Percentiles rank a stretch among this genome's conserved stretches.
Evolutionary conservation across 2,797 vertebrate genomes (phyloP).

Genomic region (Leptoclinus maculatus): DNA sequence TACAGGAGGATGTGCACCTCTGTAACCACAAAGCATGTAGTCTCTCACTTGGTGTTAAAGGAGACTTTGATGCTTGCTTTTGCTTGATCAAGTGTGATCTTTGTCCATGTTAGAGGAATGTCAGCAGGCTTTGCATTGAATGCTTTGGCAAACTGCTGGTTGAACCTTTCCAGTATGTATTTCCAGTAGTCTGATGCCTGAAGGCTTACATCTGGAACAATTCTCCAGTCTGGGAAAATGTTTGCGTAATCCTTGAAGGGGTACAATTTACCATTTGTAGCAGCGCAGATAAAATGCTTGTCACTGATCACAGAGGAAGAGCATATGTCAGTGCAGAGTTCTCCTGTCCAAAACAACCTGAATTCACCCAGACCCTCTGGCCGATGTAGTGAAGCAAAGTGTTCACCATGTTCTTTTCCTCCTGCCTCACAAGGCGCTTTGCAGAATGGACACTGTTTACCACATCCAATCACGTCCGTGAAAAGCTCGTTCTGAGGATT

Average conservation of each 20-base stretch:
- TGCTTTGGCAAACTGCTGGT: constrained; percentile 56
- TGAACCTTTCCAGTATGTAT: constrained; percentile 75
- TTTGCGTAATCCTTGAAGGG: constrained; percentile 71
- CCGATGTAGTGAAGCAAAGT: constrained; percentile 68
- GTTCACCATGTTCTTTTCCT: constrained; percentile 63
- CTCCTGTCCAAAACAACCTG: accelerated
- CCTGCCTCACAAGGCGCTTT: constrained; percentile 69
- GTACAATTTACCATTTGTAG: accelerated
- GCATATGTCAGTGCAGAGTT: constrained; percentile 57
- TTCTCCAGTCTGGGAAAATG: constrained; percentile 70
- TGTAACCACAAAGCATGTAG: background rate
- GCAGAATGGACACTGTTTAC: constrained; percentile 80
- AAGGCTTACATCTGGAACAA: constrained; percentile 71
- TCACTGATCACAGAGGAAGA: constrained; percentile 57
- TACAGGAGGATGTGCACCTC: background rate
- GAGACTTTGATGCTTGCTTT: constrained; percentile 59
- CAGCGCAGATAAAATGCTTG: accelerated
- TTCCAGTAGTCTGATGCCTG: constrained; percentile 83
- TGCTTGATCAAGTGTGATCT: constrained; percentile 48
- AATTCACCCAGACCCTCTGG: constrained; percentile 60
- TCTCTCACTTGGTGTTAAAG: constrained; percentile 37
- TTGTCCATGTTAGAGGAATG: constrained; percentile 55
- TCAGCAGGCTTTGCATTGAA: constrained; percentile 55
- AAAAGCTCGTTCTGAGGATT: constrained; percentile 75
- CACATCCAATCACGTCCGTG: constrained; percentile 73